These are phyloP conservation scores for Saguinus midas DNA, from an alignment of 2,113 vertebrate species.

Conservation along the genomic window DNA sequence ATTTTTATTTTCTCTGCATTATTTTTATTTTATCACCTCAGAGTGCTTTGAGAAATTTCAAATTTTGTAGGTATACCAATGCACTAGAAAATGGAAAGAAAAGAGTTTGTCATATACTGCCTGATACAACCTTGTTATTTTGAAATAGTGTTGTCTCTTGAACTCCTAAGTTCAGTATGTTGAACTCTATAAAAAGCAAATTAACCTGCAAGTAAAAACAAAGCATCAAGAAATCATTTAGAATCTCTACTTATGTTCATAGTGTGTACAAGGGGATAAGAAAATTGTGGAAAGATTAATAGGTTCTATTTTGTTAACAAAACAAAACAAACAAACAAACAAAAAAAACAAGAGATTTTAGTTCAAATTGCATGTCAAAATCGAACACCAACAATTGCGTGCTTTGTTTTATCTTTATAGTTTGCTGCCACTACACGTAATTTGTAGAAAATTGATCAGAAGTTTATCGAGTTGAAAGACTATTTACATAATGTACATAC, in stretches of 20 bases:
- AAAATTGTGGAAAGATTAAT: neutral
- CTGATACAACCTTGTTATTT: neutral
- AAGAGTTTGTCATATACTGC: neutral
- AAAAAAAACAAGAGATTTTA: neutral
- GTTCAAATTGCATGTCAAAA: neutral
- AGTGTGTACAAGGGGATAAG: neutral
- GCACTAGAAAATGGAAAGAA: neutral
- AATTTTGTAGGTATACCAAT: neutral
- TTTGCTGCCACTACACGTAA: neutral
- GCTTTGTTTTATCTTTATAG: neutral
- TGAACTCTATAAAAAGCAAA: slow-evolving; percentile 23
- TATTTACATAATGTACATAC: neutral
- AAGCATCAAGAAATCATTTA: neutral
- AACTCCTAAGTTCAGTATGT: neutral
- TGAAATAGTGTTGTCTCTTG: neutral
- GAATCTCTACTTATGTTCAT: neutral
- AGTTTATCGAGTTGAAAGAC: neutral
- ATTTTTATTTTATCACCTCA: neutral
- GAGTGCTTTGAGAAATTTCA: neutral
- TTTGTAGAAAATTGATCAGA: neutral
- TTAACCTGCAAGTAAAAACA: neutral
- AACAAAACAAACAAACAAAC: neutral
- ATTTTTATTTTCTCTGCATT: neutral
- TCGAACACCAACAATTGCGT: neutral
- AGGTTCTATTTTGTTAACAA: neutral